Evolutionary conservation across 2,113 vertebrate genomes (phyloP).

Genomic region (Tetraodon nigroviridis): DNA sequence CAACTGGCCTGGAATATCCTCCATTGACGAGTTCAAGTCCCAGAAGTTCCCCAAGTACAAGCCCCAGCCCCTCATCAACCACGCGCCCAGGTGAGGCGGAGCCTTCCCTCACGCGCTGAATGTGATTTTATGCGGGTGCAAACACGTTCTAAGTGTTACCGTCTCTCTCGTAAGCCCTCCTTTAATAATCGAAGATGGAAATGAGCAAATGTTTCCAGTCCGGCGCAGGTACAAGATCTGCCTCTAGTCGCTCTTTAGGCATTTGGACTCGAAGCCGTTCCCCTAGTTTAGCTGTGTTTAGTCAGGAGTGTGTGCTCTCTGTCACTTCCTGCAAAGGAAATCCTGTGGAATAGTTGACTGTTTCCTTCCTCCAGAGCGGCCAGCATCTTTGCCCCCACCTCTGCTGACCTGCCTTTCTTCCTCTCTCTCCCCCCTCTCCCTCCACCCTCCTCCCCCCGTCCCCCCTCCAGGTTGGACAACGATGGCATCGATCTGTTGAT

Average conservation of each 20-base stretch:
- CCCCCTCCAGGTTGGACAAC: conserved; percentile 81
- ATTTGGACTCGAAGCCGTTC: conserved; percentile 14
- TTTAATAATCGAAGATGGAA: conserved; percentile 33
- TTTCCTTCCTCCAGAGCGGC: conserved; percentile 56
- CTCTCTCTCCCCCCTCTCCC: neutral
- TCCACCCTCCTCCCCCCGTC: neutral
- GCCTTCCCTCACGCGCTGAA: neutral
- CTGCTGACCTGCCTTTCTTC: conserved; percentile 30
- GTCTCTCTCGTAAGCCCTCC: conserved; percentile 40
- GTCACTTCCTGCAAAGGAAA: conserved; percentile 70
- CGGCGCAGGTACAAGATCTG: conserved; percentile 44
- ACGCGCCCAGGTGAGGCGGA: conserved; percentile 86
- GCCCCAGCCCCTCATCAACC: conserved; percentile 87
- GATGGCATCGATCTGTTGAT: conserved; percentile 92
- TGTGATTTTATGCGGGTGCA: too few species aligned
- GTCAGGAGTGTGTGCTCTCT: conserved; percentile 49
- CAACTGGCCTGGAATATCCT: conserved; percentile 89
- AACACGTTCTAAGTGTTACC: too few species aligned
- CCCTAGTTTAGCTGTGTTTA: conserved; percentile 41
- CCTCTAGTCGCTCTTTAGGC: conserved; percentile 12
- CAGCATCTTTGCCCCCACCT: conserved; percentile 45
- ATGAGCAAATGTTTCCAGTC: conserved; percentile 37
- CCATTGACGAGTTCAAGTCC: conserved; percentile 91
- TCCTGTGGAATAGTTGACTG: conserved; percentile 72
- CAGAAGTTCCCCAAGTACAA: conserved; percentile 95